Percentiles rank a stretch among this genome's conserved stretches.
phyloP scores from a whole-genome alignment of 2,797 vertebrate genomes.

The Melanotaenia nigrans region DNA sequence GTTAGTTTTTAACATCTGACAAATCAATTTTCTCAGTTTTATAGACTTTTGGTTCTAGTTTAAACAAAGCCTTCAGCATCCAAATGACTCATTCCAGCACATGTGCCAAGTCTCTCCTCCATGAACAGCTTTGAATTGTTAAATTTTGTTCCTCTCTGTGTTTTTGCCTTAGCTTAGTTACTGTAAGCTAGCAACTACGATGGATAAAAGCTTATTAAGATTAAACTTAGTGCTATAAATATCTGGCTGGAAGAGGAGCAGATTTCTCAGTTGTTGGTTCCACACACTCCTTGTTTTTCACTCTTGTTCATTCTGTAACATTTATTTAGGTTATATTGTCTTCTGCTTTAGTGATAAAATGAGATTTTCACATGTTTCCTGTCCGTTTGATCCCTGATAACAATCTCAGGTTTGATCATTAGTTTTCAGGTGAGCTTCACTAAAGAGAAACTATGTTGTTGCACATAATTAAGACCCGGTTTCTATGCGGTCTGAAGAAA shows the following conservation, averaged over 20 bases:
- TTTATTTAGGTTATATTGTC: no score
- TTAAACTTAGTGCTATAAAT: neutral
- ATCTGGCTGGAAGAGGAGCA: constrained; percentile 2
- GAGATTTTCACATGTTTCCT: no score
- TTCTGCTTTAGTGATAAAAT: no score
- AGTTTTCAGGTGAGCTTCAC: no score
- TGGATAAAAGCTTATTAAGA: neutral
- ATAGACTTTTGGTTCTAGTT: constrained; percentile 23
- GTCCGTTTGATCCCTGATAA: no score
- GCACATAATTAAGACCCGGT: no score
- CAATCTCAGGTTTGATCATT: no score
- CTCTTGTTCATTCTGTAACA: no score
- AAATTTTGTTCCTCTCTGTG: constrained; percentile 17
- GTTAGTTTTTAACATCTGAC: constrained; percentile 34
- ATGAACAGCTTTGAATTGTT: constrained; percentile 17
- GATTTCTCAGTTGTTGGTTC: neutral
- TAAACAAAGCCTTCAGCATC: constrained; percentile 21
- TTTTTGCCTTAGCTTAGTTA: constrained; percentile 23
- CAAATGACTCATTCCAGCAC: constrained; percentile 19
- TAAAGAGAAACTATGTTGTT: no score
- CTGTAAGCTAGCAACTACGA: constrained; percentile 23
- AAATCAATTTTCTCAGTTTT: constrained; percentile 38
- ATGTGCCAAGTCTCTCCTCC: constrained; percentile 26
- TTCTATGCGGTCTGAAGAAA: no score
- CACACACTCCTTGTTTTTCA: no score